Base-by-base conservation (phyloP, 1,140 invertebrate genomes). In the Ceratoteleas bidentatus region DNA sequence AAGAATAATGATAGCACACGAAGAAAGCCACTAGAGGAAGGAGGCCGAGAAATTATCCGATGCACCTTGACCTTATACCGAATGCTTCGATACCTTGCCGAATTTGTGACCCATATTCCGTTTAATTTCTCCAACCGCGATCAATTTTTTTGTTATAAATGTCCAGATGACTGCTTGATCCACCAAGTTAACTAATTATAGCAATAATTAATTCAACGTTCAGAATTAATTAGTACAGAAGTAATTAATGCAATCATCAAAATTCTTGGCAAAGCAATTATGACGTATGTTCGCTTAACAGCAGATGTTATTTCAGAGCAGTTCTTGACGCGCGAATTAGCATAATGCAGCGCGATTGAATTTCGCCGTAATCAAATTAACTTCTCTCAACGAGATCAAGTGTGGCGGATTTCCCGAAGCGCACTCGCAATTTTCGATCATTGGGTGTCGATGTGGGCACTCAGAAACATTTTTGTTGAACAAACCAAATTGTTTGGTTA, bases 31-130 rank as follows among this genome's bases (percentile, higher is more conserved):
- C 49, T 32, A 57, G 66, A n/a, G n/a, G n/a, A 81, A 81, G 24
- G 49, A 76, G 66, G 72, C 34, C 69, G 69, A 78, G 36, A 78
- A 73, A 64, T 70, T 70, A 78, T 70, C 74, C 74, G 60, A 74
- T 77, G 57, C 54, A 77, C 80, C 80, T 82, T 77, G 80, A 83
- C 81, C 81, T 69, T 75, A 74, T 81, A 69, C 62, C 57, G 13
- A 11, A 32, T 11, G 16, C 34, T 64, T 58, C 58, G 52, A 64
- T 56, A 40, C 3, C 43, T 50, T 60, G 58, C 52, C 66, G 34
- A 70, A 78, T 70, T 58, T 52, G 38, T 53, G 14, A 62, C 60
- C 50, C 6, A 74, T 65, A 74, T 38, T 64, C 54, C 52, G 34
- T n/a, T 45, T 62, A 13, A 6, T 54, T 54, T 72, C 50, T 50